Conservation (phyloP, 2,113 vertebrate species). For the Natator depressus region DNA sequence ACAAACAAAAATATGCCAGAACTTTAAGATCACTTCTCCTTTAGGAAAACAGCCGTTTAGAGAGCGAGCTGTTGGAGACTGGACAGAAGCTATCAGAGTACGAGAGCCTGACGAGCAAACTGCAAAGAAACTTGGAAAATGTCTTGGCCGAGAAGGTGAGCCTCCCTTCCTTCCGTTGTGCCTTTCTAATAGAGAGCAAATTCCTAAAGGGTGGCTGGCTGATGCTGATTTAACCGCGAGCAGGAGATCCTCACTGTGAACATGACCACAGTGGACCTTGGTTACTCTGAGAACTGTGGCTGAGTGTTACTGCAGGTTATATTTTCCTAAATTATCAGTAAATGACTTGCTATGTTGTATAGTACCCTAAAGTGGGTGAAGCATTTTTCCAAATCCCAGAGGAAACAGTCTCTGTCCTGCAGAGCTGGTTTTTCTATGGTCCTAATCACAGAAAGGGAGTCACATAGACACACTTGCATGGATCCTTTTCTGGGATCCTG, state of each 20-base stretch:
- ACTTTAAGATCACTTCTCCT: background rate
- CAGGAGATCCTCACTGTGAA: background rate
- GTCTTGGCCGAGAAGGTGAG: constrained; percentile 91
- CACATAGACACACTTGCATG: rapidly evolving
- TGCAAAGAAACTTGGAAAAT: constrained; percentile 89
- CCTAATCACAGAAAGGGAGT: rapidly evolving
- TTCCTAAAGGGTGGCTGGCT: background rate
- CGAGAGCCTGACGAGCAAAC: constrained; percentile 84
- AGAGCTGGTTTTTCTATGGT: background rate
- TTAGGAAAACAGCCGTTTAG: constrained; percentile 92
- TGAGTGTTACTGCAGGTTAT: too few relatives aligned
- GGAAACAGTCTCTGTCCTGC: background rate
- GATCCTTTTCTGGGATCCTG: background rate
- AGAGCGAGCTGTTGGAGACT: constrained; percentile 88
- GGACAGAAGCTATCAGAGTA: constrained; percentile 85
- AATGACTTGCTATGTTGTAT: background rate
- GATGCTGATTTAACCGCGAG: background rate
- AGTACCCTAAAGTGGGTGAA: background rate
- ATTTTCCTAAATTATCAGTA: background rate
- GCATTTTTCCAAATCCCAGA: background rate
- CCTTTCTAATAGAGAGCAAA: background rate
- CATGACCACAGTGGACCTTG: background rate
- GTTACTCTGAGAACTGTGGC: rapidly evolving
- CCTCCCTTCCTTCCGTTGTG: background rate
- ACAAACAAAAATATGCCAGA: background rate